Base-by-base conservation (phyloP, 2,113 vertebrate genomes). In the Crotalus tigris region DNA sequence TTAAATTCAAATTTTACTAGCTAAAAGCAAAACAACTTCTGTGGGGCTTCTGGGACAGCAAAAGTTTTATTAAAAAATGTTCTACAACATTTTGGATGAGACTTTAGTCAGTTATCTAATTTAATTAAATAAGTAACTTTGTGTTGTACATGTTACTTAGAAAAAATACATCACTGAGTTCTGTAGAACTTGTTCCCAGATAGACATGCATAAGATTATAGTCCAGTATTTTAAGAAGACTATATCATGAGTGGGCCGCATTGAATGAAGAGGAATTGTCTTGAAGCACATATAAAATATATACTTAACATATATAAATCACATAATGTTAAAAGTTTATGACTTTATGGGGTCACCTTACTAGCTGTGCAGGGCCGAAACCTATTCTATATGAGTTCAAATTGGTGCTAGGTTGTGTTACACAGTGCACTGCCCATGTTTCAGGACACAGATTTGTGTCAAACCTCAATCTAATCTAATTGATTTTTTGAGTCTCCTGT, bases 81-180 rank as follows among this genome's bases (percentile, higher is more conserved):
- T 24, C 4, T 7, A 24, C 93, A 33, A 95, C 39, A 0, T 75
- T 92, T 93, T 90, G 61, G 55, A 91, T 88, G 9, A 90, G 93
- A 69, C 49, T 49, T 54, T 92, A 92, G 92, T 90, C n/a, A 96
- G 94, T 87, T 86, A 85, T 51, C 39, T 0, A n/a, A 19, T 95
- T 92, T 61, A 90, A 2, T 75, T 93, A 23, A 87, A 81, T 5
- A 88, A 55, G 69, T 19, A 39, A 55, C 21, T 33, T 90, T 85
- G 5, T 33, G 54, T 29, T 85, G 5, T 58, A 29, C 69, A 53
- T 92, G 39, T 90, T 59, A 24, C 24, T 89, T 75, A 93, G 29
- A 92, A 57, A 53, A 53, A 39, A 33, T 75, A 26, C 51, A 17
- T 21, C 11, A 49, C 9, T 85, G 2, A 10, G 10, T 85, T 49